Conservation (phyloP, 1,140 invertebrate genomes). For the Anoplolepis gracilipes region DNA sequence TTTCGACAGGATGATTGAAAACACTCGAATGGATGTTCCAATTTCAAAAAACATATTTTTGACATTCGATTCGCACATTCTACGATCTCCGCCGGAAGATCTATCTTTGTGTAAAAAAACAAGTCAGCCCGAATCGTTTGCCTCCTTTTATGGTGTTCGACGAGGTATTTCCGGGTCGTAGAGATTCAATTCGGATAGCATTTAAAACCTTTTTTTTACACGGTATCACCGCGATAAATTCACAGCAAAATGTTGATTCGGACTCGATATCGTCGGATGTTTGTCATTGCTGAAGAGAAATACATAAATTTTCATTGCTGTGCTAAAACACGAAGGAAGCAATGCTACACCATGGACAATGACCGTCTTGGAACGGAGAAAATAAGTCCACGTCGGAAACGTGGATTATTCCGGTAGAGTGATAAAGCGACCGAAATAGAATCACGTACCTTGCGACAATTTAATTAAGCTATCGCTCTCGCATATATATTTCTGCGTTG, state of each 20-base stretch:
- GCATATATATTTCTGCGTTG: constrained; percentile 24
- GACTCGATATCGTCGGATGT: constrained; percentile 43
- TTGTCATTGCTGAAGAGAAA: constrained; percentile 53
- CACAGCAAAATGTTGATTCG: constrained; percentile 33
- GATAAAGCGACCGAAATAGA: background rate
- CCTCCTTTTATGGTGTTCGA: constrained; percentile 11
- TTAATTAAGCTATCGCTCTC: constrained; percentile 19
- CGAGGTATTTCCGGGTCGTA: constrained; percentile 39
- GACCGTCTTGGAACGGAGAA: background rate
- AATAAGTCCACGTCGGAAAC: constrained; percentile 25
- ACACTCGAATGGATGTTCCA: background rate
- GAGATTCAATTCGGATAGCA: constrained; percentile 47
- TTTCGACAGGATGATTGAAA: background rate
- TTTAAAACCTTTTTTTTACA: background rate
- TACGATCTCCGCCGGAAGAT: constrained; percentile 8
- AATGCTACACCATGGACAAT: background rate
- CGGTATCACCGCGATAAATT: constrained; percentile 65
- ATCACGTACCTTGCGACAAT: background rate
- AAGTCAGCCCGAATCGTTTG: background rate
- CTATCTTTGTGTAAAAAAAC: constrained; percentile 5
- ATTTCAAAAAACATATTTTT: constrained; percentile 19
- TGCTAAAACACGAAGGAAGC: background rate
- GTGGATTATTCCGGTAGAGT: constrained; percentile 2
- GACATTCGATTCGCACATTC: background rate
- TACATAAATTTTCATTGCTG: constrained; percentile 76